phyloP scores from a whole-genome alignment of 1,140 invertebrate genomes.

The Tetragnatha versicolor region DNA sequence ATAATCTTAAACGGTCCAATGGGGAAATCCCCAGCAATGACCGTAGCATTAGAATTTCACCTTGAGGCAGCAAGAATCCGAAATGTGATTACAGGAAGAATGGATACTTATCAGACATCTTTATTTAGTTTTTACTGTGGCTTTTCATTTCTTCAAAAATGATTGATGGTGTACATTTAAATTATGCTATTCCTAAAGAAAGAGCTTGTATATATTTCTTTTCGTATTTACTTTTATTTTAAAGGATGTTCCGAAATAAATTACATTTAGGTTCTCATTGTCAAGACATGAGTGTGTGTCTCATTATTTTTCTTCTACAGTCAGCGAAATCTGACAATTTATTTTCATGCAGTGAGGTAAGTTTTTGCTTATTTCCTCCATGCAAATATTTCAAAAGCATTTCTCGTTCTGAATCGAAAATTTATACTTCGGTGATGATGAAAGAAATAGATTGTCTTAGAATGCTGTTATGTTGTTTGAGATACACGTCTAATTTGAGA shows the following conservation, averaged over 20 bases:
- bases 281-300: constrained; percentile 16
- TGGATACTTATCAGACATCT: constrained; percentile 36
- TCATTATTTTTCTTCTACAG: constrained; percentile 9
- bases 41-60: no score
- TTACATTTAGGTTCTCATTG: constrained; percentile 47
- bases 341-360: no score
- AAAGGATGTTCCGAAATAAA: constrained; percentile 44
- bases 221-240: constrained; percentile 32
- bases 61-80: not conserved
- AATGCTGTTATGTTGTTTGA: no score
- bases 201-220: constrained; percentile 51
- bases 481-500: no score
- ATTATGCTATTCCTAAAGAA: constrained; percentile 51
- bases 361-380: no score
- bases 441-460: no score
- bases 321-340: no score
- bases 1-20: no score
- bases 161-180: constrained; percentile 41
- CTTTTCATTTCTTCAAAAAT: constrained; percentile 18
- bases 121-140: constrained; percentile 37
- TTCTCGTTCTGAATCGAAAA: no score
- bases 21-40: no score
- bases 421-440: no score
- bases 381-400: no score
- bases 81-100: constrained; percentile 26